These are phyloP conservation scores for Spodoptera exigua DNA, from an alignment of 2,888 invertebrate genomes.

Conservation along the genomic window DNA sequence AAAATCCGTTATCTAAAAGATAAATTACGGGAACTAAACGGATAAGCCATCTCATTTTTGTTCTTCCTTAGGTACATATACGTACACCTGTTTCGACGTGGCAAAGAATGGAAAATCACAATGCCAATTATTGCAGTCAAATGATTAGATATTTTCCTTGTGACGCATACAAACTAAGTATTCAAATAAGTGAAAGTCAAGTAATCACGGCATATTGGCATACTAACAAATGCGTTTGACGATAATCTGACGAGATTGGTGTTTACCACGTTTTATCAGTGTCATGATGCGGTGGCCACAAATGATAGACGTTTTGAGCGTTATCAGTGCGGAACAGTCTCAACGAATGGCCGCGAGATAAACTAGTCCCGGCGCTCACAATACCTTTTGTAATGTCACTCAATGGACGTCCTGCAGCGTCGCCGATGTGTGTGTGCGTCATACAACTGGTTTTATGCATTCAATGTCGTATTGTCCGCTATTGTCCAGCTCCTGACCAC, in stretches of 20 bases:
- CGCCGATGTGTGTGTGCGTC: conserved; percentile 64
- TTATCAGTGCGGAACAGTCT: conserved; percentile 84
- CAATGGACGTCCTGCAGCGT: conserved; percentile 72
- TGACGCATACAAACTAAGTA: not conserved
- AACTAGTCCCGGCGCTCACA: conserved; percentile 80
- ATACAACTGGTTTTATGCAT: conserved; percentile 79
- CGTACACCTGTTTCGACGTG: conserved; percentile 5
- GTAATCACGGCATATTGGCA: conserved; percentile 2
- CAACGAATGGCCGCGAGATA: conserved; percentile 78
- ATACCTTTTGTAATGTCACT: conserved; percentile 84
- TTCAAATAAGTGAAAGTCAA: conserved; percentile 9
- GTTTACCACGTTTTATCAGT: conserved; percentile 35
- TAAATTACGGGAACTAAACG: conserved; percentile 33
- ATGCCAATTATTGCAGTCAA: conserved; percentile 23
- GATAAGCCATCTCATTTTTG: conserved; percentile 16
- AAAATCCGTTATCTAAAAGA: conserved; percentile 37
- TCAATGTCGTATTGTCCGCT: conserved; percentile 72
- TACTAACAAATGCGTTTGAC: not conserved
- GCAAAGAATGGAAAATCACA: conserved; percentile 15
- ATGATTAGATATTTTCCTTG: conserved; percentile 12
- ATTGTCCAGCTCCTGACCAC: conserved; percentile 72
- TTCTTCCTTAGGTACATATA: conserved; percentile 1
- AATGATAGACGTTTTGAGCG: conserved; percentile 64
- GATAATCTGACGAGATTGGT: conserved; percentile 21
- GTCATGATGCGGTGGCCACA: conserved; percentile 53